These are phyloP conservation scores for Zaprionus lachaisei DNA, from an alignment of 1,140 invertebrate species.

Conservation along the genomic window DNA sequence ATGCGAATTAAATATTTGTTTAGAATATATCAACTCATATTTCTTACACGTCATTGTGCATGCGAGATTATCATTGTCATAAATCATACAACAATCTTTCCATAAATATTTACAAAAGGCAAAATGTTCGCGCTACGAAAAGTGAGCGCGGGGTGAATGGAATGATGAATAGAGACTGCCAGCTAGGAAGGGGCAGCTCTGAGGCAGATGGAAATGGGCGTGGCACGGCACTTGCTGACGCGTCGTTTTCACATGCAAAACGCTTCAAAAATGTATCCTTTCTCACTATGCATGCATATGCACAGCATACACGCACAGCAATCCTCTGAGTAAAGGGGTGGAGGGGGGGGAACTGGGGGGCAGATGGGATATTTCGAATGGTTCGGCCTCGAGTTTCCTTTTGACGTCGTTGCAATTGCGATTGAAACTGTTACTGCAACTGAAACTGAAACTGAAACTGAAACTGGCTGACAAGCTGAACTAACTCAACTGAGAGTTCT, in stretches of 20 bases:
- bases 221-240: conserved; percentile 36
- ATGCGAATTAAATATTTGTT: conserved; percentile 75
- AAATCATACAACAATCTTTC: conserved; percentile 78
- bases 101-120: conserved; percentile 79
- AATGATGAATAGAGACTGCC: conserved; percentile 31
- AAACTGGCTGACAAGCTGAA: conserved; percentile 44
- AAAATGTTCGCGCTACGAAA: conserved; percentile 21
- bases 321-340: no score
- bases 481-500: conserved; percentile 13
- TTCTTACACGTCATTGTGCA: conserved; percentile 81
- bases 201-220: not conserved
- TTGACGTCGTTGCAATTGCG: conserved; percentile 4
- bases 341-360: no score
- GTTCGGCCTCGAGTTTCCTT: not conserved
- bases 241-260: conserved; percentile 44
- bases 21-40: conserved; percentile 77
- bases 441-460: conserved; percentile 36
- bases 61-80: conserved; percentile 80
- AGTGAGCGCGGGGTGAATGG: not conserved
- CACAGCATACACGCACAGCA: not conserved
- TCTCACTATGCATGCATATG: conserved; percentile 26
- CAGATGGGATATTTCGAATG: not conserved
- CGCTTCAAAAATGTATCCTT: conserved; percentile 40
- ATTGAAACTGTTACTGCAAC: conserved; percentile 20
- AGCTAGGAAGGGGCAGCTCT: no score